These are phyloP conservation scores for Noctua comes DNA, from an alignment of 2,888 invertebrate genomes.

Conservation along the genomic window DNA sequence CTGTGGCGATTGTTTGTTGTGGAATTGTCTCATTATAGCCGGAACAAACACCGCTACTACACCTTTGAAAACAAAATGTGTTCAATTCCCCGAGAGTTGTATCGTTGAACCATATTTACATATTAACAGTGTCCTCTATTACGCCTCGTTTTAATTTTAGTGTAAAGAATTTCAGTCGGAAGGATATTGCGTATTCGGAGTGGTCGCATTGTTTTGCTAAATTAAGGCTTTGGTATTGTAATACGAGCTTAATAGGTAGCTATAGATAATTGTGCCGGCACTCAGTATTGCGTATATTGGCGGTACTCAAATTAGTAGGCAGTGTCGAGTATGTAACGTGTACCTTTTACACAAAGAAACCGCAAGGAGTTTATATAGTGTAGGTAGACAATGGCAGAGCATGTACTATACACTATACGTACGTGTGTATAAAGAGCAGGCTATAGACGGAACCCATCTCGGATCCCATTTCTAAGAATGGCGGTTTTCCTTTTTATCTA, in stretches of 20 bases:
- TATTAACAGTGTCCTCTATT: conserved; percentile 38
- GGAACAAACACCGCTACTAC: conserved; percentile 24
- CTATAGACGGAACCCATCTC: conserved; percentile 63
- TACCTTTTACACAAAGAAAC: conserved; percentile 54
- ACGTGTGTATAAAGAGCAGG: conserved; percentile 37
- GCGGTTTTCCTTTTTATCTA: conserved; percentile 69
- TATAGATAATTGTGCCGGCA: conserved; percentile 21
- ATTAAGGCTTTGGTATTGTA: conserved; percentile 32
- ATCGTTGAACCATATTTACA: conserved; percentile 51
- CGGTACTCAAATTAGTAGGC: conserved; percentile 45
- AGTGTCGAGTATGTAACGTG: conserved; percentile 34
- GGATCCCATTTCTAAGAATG: conserved; percentile 68
- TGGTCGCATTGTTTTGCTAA: conserved; percentile 23
- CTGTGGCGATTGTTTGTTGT: conserved; percentile 43
- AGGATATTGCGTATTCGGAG: conserved; percentile 23
- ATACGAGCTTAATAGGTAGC: conserved; percentile 19
- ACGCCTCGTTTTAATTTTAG: conserved; percentile 54
- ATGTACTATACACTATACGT: conserved; percentile 26
- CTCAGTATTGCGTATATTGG: conserved; percentile 33
- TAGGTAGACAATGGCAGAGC: conserved; percentile 49
- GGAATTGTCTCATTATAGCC: conserved; percentile 48
- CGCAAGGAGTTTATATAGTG: conserved; percentile 57
- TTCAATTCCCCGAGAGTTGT: conserved; percentile 48
- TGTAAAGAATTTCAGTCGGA: conserved; percentile 35
- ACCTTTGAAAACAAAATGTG: conserved; percentile 53